Evolutionary conservation across 2,888 invertebrate species (phyloP), one percentile per base, ranked within the genome.

Genomic region (Drosophila flavopinicola): DNA sequence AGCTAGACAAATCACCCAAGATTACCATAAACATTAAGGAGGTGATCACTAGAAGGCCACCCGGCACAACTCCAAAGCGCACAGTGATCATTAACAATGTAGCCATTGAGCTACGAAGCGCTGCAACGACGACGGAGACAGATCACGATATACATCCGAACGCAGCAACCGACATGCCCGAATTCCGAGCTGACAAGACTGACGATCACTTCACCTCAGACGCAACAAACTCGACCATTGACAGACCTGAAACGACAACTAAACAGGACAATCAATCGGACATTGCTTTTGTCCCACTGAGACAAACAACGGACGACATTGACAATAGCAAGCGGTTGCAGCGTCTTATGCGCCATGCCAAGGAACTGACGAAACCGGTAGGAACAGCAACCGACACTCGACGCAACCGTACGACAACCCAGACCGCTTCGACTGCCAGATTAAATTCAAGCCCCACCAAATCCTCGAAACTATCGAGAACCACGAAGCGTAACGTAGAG

Each of bases 11-110:
- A 15, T 69, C 79, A 0, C 74, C 83, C 0, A 78, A 87, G 39
- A 61, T 75, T 29, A 72, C 71, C 0, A 53, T 66, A 1, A 82
- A 82, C 7, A 48, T 75, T 0, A 80, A 85, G 38, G 86, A 65
- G 10, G 61, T 77, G 0, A 70, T 67, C 6, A 61, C 66, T 10
- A 70, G 84, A 56, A 76, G 75, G 23, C 73, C 71, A 13, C 59
- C 33, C 24, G 74, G 65, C 11, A 71, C 76, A 9, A 71, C 78
- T 1, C 79, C 87, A 1, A 78, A 88, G 60, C 79, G 87, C 1
- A 89, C 88, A 5, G 87, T 90, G 7, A 64, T 90, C n/a, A 86
- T 91, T 2, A 89, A 91, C 57, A 91, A 91, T 66, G 78, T 90
- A 10, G 85, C 90, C 29, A 75, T 91, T 17, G 89, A 90, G 47